Base-by-base conservation (phyloP, 2,113 vertebrate genomes). In the Pitta sordida region DNA sequence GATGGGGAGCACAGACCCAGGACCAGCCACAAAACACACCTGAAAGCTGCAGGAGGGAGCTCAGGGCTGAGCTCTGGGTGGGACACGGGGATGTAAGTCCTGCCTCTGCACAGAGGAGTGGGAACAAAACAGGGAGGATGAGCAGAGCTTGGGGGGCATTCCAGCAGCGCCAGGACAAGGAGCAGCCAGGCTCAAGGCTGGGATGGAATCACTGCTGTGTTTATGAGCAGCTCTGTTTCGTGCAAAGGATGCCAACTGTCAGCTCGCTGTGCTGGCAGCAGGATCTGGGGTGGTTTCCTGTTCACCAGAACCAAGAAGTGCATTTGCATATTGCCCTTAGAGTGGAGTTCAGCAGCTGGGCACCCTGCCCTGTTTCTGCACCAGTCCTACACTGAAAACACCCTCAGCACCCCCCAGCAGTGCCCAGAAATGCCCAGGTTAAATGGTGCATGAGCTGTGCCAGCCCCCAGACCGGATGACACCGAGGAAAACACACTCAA, bases 21-120 rank as follows among this genome's bases (percentile, higher is more conserved):
- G 36, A 56, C 7, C 49, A 5, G 59, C 13, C 73, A 24, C 27
- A 1, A 36, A n/a, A 58, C 19, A 7, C 34, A 16, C 0, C 32
- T 0, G 0, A 44, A 36, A 43, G 4, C 36, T 1, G 7, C 46
- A 56, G 41, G 6, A 55, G 26, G 56, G 29, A 34, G 65, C 67
- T 46, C 21, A 1, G 93, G 70, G 74, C 58, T 16, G 49, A 52
- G 88, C 39, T 56, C 36, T 1, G 20, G 15, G 0, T 6, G 71
- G 89, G 39, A 32, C 15, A 3, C 0, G 1, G 20, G 0, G 39
- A 3, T 11, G 36, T 1, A 39, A 24, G 30, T 3, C 51, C 49
- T 30, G 67, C 41, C 26, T 67, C 60, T 3, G 0, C 0, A 0
- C 51, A 12, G 17, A 37, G 22, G 13, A 46, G 16, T 0, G 64